Percentiles rank a stretch among this genome's conserved stretches.
Conservation (phyloP, 1,140 invertebrate species). For the Drosophila kanapiae region DNA sequence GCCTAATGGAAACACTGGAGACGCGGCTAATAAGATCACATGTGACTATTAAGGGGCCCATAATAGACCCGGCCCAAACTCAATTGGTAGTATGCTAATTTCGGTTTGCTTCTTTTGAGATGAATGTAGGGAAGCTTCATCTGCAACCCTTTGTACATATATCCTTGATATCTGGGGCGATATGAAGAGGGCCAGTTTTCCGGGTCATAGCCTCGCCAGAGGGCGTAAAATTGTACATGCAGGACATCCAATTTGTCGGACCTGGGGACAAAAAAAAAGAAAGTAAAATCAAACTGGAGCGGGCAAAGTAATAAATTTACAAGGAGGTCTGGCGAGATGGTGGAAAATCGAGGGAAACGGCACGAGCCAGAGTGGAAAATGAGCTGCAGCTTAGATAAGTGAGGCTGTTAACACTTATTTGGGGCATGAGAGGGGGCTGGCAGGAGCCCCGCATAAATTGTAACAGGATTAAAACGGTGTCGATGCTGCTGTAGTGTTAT, state of each 20-base stretch:
- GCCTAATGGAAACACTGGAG: conserved; percentile 33
- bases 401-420: conserved; percentile 48
- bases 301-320: conserved; percentile 38
- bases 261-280: conserved; percentile 17
- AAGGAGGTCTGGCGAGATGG: conserved; percentile 17
- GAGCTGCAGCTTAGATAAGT: conserved; percentile 49
- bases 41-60: conserved; percentile 33
- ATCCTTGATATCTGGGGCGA: conserved; percentile 8
- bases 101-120: conserved; percentile 12
- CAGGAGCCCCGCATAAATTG: conserved; percentile 26
- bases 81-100: conserved; percentile 29
- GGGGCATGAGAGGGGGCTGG: conserved; percentile 9
- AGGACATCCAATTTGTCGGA: conserved; percentile 47
- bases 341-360: conserved; percentile 18
- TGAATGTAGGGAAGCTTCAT: neutral
- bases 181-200: conserved; percentile 13
- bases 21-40: conserved; percentile 39
- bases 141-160: neutral
- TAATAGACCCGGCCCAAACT: conserved; percentile 33
- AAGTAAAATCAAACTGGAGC: conserved; percentile 22
- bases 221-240: conserved; percentile 34
- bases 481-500: conserved; percentile 39
- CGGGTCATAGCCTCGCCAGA: conserved; percentile 27
- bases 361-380: conserved; percentile 35
- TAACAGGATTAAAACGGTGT: conserved; percentile 48